Percentiles rank a stretch among this genome's conserved stretches.
phyloP scores from a whole-genome alignment of 2,888 invertebrate species.

The Amiota mariae region DNA sequence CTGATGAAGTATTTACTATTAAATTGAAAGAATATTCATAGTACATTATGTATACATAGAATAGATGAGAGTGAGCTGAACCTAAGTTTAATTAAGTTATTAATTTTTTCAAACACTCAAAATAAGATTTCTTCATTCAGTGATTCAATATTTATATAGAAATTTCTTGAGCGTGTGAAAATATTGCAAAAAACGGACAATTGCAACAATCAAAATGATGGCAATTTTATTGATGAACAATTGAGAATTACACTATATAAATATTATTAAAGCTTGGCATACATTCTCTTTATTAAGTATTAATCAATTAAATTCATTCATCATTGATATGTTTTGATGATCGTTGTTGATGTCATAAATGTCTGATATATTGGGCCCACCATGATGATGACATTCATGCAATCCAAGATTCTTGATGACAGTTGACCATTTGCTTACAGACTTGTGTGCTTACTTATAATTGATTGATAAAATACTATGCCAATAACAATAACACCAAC shows the following conservation, averaged over 20 bases:
- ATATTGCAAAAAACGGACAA: background rate
- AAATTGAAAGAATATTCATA: no score
- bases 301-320: no score
- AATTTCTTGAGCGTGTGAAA: background rate
- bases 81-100: slow-evolving; percentile 26
- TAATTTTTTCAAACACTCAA: background rate
- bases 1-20: no score
- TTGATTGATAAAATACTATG: slow-evolving; percentile 26
- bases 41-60: no score
- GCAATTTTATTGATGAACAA: background rate
- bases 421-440: slow-evolving; percentile 15
- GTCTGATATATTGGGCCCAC: slow-evolving; percentile 4
- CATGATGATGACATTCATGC: background rate
- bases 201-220: background rate
- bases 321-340: no score
- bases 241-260: no score
- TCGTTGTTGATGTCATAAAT: no score
- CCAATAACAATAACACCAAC: slow-evolving; percentile 15
- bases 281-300: no score
- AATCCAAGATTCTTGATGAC: background rate
- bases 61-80: background rate
- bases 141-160: background rate
- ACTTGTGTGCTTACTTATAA: background rate
- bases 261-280: no score
- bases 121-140: background rate